These are phyloP conservation scores for Palythoa grandis DNA, from an alignment of 92 coral and sea anemone genomes.

Conservation along the genomic window DNA sequence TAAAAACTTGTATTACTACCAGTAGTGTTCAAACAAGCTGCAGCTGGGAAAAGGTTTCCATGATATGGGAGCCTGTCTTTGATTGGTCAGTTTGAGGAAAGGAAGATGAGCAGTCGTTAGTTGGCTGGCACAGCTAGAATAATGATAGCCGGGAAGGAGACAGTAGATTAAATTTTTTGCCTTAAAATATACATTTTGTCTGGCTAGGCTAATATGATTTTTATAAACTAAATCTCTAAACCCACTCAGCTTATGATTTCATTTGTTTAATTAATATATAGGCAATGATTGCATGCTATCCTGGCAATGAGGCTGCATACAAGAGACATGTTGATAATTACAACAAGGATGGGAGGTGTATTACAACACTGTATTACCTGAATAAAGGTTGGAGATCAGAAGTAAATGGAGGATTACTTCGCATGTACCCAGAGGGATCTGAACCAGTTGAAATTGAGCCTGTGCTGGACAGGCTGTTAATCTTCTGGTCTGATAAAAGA, in stretches of 20 bases:
- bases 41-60: too few relatives aligned
- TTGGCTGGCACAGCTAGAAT: too few relatives aligned
- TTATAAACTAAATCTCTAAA: too few relatives aligned
- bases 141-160: too few relatives aligned
- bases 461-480: conserved; percentile 82
- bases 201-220: too few relatives aligned
- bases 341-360: conserved; percentile 89
- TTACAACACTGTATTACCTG: conserved; percentile 94
- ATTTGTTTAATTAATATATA: neutral
- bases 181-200: too few relatives aligned
- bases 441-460: conserved; percentile 85
- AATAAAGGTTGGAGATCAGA: conserved; percentile 83
- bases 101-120: too few relatives aligned
- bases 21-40: too few relatives aligned
- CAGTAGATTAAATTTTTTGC: too few relatives aligned
- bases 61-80: too few relatives aligned
- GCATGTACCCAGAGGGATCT: conserved; percentile 79
- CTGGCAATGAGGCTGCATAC: conserved; percentile 83
- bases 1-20: too few relatives aligned
- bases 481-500: conserved; percentile 97
- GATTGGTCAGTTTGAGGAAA: too few relatives aligned
- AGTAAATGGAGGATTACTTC: conserved; percentile 82
- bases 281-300: conserved; percentile 99
- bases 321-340: conserved; percentile 96
- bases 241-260: neutral